phyloP scores from a whole-genome alignment of 2,888 invertebrate genomes.

The Dinocampus coccinellae region DNA sequence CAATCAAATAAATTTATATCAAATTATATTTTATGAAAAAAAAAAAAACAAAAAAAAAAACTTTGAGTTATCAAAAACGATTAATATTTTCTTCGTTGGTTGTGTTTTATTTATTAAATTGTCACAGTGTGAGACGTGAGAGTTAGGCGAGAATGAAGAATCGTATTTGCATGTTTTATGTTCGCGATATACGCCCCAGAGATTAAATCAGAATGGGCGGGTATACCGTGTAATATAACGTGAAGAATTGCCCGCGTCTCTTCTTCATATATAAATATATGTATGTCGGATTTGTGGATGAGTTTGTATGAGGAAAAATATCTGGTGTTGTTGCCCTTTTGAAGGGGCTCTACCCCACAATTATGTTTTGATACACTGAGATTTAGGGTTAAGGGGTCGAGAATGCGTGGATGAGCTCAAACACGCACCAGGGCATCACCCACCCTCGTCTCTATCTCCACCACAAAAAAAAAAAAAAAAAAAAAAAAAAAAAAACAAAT shows the following conservation, averaged over 20 bases:
- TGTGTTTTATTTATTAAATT: too few species aligned
- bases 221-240: slow-evolving; percentile 38
- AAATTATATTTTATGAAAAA: too few species aligned
- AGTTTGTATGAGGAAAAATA: background rate
- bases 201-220: slow-evolving; percentile 37
- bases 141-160: slow-evolving; percentile 1
- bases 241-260: slow-evolving; percentile 25
- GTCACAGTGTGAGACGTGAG: too few species aligned
- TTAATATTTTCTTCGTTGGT: too few species aligned
- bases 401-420: background rate
- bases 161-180: slow-evolving; percentile 37
- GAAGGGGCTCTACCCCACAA: slow-evolving; percentile 43
- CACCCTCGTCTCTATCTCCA: background rate
- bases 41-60: too few species aligned
- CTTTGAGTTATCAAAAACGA: too few species aligned
- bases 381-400: slow-evolving; percentile 55
- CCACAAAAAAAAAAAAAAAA: too few species aligned
- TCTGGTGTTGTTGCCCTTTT: slow-evolving; percentile 6
- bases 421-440: too few species aligned
- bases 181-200: slow-evolving; percentile 38
- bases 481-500: slow-evolving; percentile 17
- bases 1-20: background rate
- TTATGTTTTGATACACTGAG: slow-evolving; percentile 54
- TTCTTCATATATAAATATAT: slow-evolving; percentile 14
- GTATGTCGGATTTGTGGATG: too few species aligned